These are phyloP conservation scores for Myripristis jacobus DNA, from an alignment of 2,797 vertebrate species.

Conservation along the genomic window DNA sequence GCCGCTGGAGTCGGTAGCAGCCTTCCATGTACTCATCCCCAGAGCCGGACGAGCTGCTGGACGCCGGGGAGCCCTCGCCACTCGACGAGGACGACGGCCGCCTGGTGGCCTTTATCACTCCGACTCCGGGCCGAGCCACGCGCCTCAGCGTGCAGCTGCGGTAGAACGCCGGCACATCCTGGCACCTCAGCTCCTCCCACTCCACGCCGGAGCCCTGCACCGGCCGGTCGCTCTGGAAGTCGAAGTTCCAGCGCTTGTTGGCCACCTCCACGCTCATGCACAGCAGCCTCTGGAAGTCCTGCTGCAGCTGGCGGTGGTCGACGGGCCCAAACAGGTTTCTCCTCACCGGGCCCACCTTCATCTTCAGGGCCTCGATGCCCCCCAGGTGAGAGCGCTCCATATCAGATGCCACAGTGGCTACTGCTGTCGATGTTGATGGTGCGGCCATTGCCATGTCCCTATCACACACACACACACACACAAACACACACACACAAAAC, in stretches of 20 bases:
- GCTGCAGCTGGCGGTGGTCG: conserved; percentile 83
- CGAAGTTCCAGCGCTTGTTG: conserved; percentile 85
- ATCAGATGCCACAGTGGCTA: conserved; percentile 31
- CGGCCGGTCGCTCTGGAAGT: conserved; percentile 78
- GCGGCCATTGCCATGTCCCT: conserved; percentile 75
- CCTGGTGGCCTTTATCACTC: conserved; percentile 7
- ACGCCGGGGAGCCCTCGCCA: conserved; percentile 37
- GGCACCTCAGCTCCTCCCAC: conserved; percentile 82
- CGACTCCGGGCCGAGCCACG: background rate
- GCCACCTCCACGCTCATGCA: conserved; percentile 73
- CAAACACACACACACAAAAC: background rate
- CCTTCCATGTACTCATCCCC: conserved; percentile 78
- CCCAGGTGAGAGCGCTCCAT: conserved; percentile 37
- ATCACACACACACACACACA: conserved; percentile 19
- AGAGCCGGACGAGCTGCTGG: conserved; percentile 58
- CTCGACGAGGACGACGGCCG: conserved; percentile 14
- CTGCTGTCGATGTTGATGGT: conserved; percentile 54
- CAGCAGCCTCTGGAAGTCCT: conserved; percentile 83
- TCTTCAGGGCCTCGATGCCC: conserved; percentile 63
- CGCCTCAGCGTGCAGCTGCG: conserved; percentile 70
- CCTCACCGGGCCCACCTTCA: conserved; percentile 42
- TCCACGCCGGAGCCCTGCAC: conserved; percentile 66
- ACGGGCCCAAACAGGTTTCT: conserved; percentile 85
- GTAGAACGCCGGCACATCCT: conserved; percentile 84
- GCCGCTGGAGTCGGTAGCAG: conserved; percentile 57